Evolutionary conservation across 2,888 invertebrate genomes (phyloP), one percentile per base, ranked within the genome.

Genomic region (Balanococcus diminutus): DNA sequence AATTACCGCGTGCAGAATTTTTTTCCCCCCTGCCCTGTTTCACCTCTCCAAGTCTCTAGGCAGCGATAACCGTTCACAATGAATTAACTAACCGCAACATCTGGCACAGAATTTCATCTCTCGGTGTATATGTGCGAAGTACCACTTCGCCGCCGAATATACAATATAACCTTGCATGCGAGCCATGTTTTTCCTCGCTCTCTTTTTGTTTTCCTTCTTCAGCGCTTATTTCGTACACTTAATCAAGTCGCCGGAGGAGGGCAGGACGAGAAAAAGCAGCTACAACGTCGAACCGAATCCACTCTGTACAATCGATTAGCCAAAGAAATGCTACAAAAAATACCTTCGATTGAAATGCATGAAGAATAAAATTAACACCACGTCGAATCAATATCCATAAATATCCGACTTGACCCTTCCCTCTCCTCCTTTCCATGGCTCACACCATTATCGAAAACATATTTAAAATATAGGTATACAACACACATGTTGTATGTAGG

Each of bases 71-170:
- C 75, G 75, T 75, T 75, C 32, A 75, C 75, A 75, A 75, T 75
- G 75, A 75, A 75, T 75, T 75, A 75, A 75, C 75, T 75, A 75
- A 75, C 75, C 75, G 75, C 75, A 75, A 75, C 75, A 75, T 75
- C 75, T 75, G 75, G 75, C 75, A 75, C 75, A 75, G 32, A 75
- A 75, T 75, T 75, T 75, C 51, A 19, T 51, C 51, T 51, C 36
- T 36, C 36, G 4, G 51, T n/a, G 51, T 51, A 19, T 51, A 4
- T n/a, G 0, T 19, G 51, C 36, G 36, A 36, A 4, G 36, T 42
- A 42, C 42, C 14, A 42, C 14, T 19, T 4, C 51, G 19, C 51
- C 19, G 51, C n/a, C 75, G 25, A 32, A 75, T 32, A 61, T 16
- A 25, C 28, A 31, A 28, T 75, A 32, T 32, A 75, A 75, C 75